Base-by-base conservation (phyloP, 1,140 invertebrate genomes). In the Eciton burchellii region DNA sequence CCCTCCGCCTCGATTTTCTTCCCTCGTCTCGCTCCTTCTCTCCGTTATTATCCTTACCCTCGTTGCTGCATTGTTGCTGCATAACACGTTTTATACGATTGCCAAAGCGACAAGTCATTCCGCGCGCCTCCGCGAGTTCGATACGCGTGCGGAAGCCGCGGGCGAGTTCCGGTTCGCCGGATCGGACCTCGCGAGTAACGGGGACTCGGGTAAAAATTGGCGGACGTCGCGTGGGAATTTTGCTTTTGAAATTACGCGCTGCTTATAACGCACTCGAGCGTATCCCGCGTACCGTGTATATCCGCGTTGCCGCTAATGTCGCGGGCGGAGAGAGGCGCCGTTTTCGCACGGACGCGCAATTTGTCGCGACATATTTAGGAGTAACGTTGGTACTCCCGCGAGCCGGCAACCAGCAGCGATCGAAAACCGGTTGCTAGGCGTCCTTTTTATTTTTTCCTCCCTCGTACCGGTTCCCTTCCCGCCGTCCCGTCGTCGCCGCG, bases 311-410 rank as follows among this genome's bases (percentile, higher is more conserved):
- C 47, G 45, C 14, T 76, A 63, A 76, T 65, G 41, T 29, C 35
- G 43, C 16, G 19, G 19, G n/a, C 24, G 60, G 68, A 56, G 26
- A 68, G 63, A 24, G 29, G 47, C 74, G 29, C 29, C 47, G 73
- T 16, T 21, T 45, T 41, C 63, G 47, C 47, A 68, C 74, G 47
- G 49, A 56, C 62, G 26, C 62, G 47, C 35, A 68, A 77, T 79
- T 79, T 56, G 45, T 79, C 65, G 49, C 56, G 56, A 79, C 52
- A 70, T 70, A 76, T 76, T 65, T 76, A 68, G 41, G 63, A 16
- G 35, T 45, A 35, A 70, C 35, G 47, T 35, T n/a, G 63, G 29
- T 29, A 68, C 74, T 77, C 21, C 6, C 35, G 6, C 35, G 49
- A 74, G 72, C 72, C n/a, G 72, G 59, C 59, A 43, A n/a, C n/a